Evolutionary conservation across 2,888 invertebrate genomes (phyloP).

Genomic region (Cerastoderma edule): DNA sequence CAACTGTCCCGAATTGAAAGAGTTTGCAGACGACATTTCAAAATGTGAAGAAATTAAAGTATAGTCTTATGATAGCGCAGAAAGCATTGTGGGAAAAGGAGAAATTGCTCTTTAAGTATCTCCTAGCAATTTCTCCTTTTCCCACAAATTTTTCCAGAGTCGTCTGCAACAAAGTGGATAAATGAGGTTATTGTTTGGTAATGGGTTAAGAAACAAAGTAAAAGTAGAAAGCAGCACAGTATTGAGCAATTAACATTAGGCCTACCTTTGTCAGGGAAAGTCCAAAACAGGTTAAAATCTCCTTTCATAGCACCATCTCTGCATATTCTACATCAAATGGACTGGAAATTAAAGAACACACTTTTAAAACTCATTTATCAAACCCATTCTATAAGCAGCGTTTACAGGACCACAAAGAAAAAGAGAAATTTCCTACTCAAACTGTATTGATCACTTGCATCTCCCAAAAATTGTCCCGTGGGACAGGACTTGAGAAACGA

Average conservation of each 20-base stretch:
- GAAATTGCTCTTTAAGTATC: too few species aligned
- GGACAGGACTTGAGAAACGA: slow-evolving; percentile 10
- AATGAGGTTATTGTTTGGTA: too few species aligned
- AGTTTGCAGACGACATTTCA: too few species aligned
- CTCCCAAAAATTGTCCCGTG: slow-evolving; percentile 4
- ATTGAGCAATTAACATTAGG: too few species aligned
- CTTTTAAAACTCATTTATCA: slow-evolving; percentile 24
- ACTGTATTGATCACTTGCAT: slow-evolving; percentile 25
- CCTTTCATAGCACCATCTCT: not conserved
- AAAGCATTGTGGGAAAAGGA: too few species aligned
- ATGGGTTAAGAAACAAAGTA: too few species aligned
- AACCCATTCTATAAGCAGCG: slow-evolving; percentile 2
- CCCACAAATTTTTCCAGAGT: not conserved
- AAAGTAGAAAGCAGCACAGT: too few species aligned
- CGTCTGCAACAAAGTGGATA: too few species aligned
- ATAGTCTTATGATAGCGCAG: too few species aligned
- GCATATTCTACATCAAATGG: not conserved
- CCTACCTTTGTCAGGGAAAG: slow-evolving; percentile 10
- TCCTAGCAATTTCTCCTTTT: slow-evolving; percentile 8
- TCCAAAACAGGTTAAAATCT: not conserved
- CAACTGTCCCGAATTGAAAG: too few species aligned
- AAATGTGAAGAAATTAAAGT: too few species aligned
- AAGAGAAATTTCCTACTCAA: slow-evolving; percentile 10
- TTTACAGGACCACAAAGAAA: slow-evolving; percentile 11
- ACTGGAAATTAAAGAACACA: slow-evolving; percentile 21